Evolutionary conservation across 2,888 invertebrate species (phyloP).

Genomic region (Caenorhabditis virilis): DNA sequence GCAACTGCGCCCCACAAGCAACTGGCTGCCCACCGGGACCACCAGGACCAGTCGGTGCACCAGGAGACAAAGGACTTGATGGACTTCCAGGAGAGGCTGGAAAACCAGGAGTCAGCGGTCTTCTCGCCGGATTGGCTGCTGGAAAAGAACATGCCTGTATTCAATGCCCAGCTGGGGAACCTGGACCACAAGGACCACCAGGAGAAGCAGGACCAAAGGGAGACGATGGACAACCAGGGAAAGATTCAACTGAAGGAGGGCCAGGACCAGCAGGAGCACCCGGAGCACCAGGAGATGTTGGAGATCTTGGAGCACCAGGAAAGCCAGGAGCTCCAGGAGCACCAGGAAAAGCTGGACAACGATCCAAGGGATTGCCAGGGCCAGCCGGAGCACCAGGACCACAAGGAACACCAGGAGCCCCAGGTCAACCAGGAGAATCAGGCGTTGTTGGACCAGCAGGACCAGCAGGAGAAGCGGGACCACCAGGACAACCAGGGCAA

Average conservation of each 20-base stretch:
- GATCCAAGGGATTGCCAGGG: constrained; percentile 29
- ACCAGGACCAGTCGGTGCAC: constrained; percentile 43
- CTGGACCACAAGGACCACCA: constrained; percentile 34
- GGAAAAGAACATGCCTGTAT: constrained; percentile 31
- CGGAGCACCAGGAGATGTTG: constrained; percentile 45
- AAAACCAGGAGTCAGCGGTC: constrained; percentile 46
- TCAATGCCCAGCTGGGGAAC: constrained; percentile 31
- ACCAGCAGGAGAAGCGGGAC: constrained; percentile 40
- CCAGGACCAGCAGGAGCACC: constrained; percentile 42
- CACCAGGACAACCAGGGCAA: constrained; percentile 34
- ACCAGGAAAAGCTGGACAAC: constrained; percentile 19
- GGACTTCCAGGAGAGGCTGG: constrained; percentile 43
- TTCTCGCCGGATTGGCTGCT: constrained; percentile 43
- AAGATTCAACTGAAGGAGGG: constrained; percentile 27
- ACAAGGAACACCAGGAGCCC: constrained; percentile 34
- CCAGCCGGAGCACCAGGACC: constrained; percentile 42
- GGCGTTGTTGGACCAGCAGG: constrained; percentile 29
- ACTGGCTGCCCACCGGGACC: constrained; percentile 43
- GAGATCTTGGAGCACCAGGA: constrained; percentile 43
- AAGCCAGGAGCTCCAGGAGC: constrained; percentile 35
- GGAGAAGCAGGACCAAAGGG: constrained; percentile 42
- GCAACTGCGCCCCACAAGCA: constrained; percentile 35
- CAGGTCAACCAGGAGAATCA: constrained; percentile 37
- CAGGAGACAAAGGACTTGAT: constrained; percentile 32
- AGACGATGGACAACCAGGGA: constrained; percentile 45